Base-by-base conservation (phyloP, 2,797 vertebrate genomes). In the Synaphobranchus kaupii region DNA sequence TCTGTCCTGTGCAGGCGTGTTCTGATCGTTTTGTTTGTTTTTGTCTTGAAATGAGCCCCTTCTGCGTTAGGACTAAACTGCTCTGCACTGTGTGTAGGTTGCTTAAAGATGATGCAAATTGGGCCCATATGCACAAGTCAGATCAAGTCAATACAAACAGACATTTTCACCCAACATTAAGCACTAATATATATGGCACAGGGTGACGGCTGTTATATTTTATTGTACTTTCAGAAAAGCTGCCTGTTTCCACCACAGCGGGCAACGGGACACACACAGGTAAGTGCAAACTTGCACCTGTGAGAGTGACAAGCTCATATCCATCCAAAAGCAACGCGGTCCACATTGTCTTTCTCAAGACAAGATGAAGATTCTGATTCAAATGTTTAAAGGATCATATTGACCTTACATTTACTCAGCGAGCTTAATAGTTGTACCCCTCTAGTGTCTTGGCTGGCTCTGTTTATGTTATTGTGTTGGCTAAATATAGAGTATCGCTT, bases 221-320 rank as follows among this genome's bases (percentile, higher is more conserved):
- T 44, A 47, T 89, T 34, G 85, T 87, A 73, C 93, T 90, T 91
- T 81, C 92, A 96, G 96, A 95, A 90, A 95, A 92, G 87, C 17
- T 84, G 63, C 91, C 90, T 48, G 88, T 90, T 83, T 91, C 93
- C 85, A 94, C 93, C 28, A 88, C 92, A 52, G 89, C 90, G 86
- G 85, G 83, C 88, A 93, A 93, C 80, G 87, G 89, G 25, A 88
- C 86, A 90, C 89, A 89, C 87, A 90, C 92, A 95, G 95, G 96
- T 96, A 95, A 88, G 84, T 44, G 76, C 83, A 28, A 12, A 5
- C 80, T 52, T 6, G n/a, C 4, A 50, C 73, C 73, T 44, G 8
- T 39, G 34, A n/a, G 22, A 81, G 22, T 3, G 47, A 6, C 22
- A 81, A 50, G 47, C 4, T 50, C 3, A 80, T 80, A 48, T 80